These are phyloP conservation scores for Halesus radiatus DNA, from an alignment of 1,140 invertebrate genomes.

Conservation along the genomic window DNA sequence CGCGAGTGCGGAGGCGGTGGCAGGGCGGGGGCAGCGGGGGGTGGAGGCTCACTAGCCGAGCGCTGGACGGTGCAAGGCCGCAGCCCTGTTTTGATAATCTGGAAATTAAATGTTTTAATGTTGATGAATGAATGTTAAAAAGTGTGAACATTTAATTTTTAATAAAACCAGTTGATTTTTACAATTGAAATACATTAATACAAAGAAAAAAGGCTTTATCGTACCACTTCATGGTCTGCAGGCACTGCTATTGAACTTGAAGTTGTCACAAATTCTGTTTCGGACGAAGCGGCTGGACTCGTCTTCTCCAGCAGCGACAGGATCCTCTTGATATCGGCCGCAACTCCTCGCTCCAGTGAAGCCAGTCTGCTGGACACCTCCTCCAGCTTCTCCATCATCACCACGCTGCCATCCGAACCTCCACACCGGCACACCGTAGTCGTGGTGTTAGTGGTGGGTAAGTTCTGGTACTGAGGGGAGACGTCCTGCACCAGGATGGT, in stretches of 20 bases:
- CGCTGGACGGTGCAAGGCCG: constrained; percentile 71
- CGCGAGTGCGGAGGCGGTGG: constrained; percentile 68
- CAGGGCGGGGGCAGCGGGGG: constrained; percentile 66
- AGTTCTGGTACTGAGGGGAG: constrained; percentile 68
- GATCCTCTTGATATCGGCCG: constrained; percentile 77
- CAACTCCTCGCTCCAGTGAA: constrained; percentile 76
- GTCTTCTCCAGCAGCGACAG: constrained; percentile 73
- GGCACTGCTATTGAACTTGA: constrained; percentile 61
- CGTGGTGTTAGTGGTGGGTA: constrained; percentile 43
- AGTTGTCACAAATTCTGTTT: constrained; percentile 63
- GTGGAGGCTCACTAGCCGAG: constrained; percentile 74
- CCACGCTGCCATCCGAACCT: constrained; percentile 61
- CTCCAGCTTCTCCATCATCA: constrained; percentile 72
- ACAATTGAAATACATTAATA: background rate
- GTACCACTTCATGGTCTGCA: constrained; percentile 64
- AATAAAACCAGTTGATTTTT: no score
- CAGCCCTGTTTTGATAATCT: constrained; percentile 59
- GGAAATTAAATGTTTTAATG: constrained; percentile 4
- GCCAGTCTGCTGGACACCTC: constrained; percentile 75
- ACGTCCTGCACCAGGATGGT: constrained; percentile 61
- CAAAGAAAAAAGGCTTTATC: background rate
- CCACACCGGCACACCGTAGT: constrained; percentile 58
- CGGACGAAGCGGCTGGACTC: constrained; percentile 65
- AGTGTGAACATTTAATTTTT: no score
- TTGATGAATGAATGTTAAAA: no score